Conservation (phyloP, 2,113 vertebrate species). For the Myrmecobius fasciatus region DNA sequence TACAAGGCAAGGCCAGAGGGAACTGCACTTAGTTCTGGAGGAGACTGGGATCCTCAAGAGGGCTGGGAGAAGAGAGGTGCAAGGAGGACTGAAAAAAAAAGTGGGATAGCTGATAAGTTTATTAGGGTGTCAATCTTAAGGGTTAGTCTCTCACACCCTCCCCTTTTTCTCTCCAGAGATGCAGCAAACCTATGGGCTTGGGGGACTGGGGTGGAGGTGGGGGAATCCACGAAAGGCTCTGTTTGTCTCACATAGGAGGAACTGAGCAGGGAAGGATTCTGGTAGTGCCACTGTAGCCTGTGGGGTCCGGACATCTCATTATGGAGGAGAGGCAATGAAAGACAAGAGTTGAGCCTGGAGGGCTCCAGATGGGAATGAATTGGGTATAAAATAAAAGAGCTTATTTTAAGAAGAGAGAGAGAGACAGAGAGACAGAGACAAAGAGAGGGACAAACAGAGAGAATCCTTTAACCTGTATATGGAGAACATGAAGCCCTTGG, state of each 20-base stretch:
- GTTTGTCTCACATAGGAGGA: background rate
- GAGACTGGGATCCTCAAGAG: background rate
- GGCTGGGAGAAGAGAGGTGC: background rate
- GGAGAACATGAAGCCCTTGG: background rate
- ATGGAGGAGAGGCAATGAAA: background rate
- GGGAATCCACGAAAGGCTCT: fast-evolving
- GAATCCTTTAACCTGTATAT: background rate
- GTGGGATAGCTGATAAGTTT: background rate
- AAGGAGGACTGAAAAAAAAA: background rate
- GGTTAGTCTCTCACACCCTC: background rate
- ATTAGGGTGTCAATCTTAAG: background rate
- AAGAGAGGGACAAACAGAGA: background rate
- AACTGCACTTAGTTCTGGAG: background rate
- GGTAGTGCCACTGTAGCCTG: background rate
- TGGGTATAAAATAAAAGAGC: background rate
- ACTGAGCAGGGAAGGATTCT: fast-evolving
- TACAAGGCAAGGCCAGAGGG: no score
- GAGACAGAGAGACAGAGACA: background rate
- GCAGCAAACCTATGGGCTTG: background rate
- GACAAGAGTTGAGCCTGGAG: background rate
- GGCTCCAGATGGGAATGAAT: background rate
- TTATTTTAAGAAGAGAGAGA: background rate
- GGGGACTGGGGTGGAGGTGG: background rate
- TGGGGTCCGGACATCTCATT: background rate
- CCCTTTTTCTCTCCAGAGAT: background rate